Base-by-base conservation (phyloP, 2,113 vertebrate genomes). In the Telmatochromis sp. region DNA sequence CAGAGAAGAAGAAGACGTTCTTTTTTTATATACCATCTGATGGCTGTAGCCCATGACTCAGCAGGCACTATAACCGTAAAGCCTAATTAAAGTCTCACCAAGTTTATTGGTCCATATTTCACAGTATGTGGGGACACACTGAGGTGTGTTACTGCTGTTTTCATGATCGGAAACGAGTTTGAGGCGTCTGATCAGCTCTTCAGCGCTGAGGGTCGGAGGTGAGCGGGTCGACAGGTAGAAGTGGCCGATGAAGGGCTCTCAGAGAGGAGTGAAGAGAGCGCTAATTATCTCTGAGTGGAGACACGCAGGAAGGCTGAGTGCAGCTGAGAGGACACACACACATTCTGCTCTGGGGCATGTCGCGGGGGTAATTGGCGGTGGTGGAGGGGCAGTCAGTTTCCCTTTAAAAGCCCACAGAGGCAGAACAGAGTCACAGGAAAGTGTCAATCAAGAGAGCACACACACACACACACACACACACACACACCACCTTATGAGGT, bases 361-460 rank as follows among this genome's bases (percentile, higher is more conserved):
- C 5, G 40, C 2, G 2, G 14, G 8, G 40, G 68, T 73, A 47
- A 73, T 47, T 73, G 68, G 40, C 23, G 21, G 21, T 73, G 68
- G 40, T 79, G 86, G 87, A 60, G 26, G 14, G 57, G 68, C 86
- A 28, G 21, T 82, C 63, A 78, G 87, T 55, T 85, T 84, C 84
- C 26, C 42, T 90, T 94, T 91, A 92, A 83, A 87, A 82, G 93
- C 87, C 92, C 94, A 93, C 80, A 89, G 93, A 94, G 88, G 93
- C 94, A 96, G 94, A 95, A 94, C 94, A 91, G 92, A 95, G 92
- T 91, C 93, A 94, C 95, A 96, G 94, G 94, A 96, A 96, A 94
- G 94, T 96, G 96, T 96, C 96, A 95, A 94, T 96, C 96, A 96
- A 90, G 93, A 86, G 88, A 91, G 87, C 17, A 35, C 33, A 11